Evolutionary conservation across 2,113 vertebrate genomes (phyloP), one percentile per base, ranked within the genome.

Genomic region (Bettongia penicillata): DNA sequence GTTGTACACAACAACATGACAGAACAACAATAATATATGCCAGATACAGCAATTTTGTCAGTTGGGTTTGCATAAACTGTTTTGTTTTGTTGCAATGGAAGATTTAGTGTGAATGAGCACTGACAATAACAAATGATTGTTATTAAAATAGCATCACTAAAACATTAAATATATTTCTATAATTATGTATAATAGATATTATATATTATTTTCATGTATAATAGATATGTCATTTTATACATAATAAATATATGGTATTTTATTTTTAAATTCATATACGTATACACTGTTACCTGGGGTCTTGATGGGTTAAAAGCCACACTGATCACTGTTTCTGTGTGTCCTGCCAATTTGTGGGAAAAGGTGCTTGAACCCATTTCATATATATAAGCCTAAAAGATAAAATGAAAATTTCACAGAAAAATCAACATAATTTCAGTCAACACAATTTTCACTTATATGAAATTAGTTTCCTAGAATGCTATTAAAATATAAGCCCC

Each of bases 361-460:
- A 98, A 99, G 53, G 98, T 99, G 97, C 98, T 99, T 57, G 98
- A 99, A 51, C 96, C 97, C 97, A 98, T 97, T 51, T 99, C 99
- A 92, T 99, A 99, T 89, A 99, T 24, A 23, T 99, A 99, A 4
- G 98, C 99, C 99, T 99, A 95, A 61, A 98, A 98, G 94, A 84
- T 8, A 98, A 93, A 3, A 96, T 10, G 3, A 91, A 47, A 53
- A 50, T 93, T 96, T 91, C 92, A 2, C 0, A 93, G 95, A 97
- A n/a, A 0, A 0, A 92, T 50, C 92, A 89, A 89, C 57, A 84
- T 22, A 43, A 84, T 84, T 43, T 43, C n/a, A 84, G 19, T 84
- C 16, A 68, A 84, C n/a, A 84, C 14, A 43, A 84, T 43, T 84
- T 43, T 84, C n/a, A 23, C n/a, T 84, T 43, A 84, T n/a, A 84